phyloP scores from a whole-genome alignment of 2,888 invertebrate genomes.

The Prenolepis imparis region DNA sequence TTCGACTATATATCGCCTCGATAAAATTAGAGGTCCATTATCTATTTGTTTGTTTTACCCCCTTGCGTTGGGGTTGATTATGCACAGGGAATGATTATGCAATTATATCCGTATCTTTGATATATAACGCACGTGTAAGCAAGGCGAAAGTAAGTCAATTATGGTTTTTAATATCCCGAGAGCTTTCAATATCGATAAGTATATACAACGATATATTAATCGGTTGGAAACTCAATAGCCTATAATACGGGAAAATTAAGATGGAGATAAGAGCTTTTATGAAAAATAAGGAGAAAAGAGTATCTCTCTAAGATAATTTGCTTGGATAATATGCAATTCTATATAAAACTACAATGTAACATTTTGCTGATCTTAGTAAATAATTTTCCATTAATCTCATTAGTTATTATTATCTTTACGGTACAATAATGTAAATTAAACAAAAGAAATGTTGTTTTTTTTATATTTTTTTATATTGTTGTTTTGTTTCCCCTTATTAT shows the following conservation, averaged over 20 bases:
- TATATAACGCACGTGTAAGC: background rate
- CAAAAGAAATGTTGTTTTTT: background rate
- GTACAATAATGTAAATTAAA: background rate
- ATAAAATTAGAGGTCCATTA: slow-evolving; percentile 31
- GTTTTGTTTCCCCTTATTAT: background rate
- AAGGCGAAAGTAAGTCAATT: background rate
- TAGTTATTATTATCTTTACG: background rate
- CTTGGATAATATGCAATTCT: background rate
- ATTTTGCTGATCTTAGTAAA: background rate
- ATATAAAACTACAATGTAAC: background rate
- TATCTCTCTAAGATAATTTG: background rate
- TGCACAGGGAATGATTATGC: slow-evolving; percentile 9
- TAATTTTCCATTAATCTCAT: background rate
- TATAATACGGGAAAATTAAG: background rate
- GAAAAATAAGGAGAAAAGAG: background rate
- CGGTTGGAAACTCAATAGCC: background rate
- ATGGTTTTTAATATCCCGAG: slow-evolving; percentile 15
- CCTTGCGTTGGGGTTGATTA: background rate
- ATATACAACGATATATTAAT: slow-evolving; percentile 16
- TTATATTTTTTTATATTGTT: no score
- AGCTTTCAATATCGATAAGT: background rate
- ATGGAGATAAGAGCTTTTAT: background rate
- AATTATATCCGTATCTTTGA: background rate
- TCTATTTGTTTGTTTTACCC: background rate
- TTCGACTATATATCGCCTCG: background rate